These are phyloP conservation scores for Garrulus glandarius DNA, from an alignment of 2,797 vertebrate genomes.

Conservation along the genomic window DNA sequence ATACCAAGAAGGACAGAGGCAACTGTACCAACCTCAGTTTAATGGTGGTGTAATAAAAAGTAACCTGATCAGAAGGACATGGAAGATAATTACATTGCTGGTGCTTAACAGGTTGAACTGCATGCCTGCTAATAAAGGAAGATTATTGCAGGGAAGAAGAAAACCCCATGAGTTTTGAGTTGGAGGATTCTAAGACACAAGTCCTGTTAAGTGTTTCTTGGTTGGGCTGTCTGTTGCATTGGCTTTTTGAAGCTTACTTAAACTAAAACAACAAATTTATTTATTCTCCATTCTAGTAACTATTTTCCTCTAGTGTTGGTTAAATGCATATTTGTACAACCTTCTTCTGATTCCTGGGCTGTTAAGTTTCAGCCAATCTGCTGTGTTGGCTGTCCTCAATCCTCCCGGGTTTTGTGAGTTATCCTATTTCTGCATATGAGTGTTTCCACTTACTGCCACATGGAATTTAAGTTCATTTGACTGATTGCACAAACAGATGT, in stretches of 20 bases:
- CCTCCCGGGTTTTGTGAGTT: background rate
- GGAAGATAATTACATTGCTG: background rate
- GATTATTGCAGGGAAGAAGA: background rate
- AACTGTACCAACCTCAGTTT: background rate
- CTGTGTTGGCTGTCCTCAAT: background rate
- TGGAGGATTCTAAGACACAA: background rate
- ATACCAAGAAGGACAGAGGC: background rate
- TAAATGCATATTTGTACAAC: background rate
- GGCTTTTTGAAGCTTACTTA: background rate
- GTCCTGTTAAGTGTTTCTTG: background rate
- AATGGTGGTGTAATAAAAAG: background rate
- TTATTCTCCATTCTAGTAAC: background rate
- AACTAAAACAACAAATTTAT: background rate
- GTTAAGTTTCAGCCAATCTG: background rate
- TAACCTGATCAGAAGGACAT: background rate
- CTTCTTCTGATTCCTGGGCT: background rate
- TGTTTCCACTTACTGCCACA: background rate
- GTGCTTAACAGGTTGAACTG: background rate
- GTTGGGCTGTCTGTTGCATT: background rate
- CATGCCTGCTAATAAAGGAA: background rate
- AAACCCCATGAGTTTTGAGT: background rate
- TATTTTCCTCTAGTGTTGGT: background rate
- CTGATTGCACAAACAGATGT: conserved; percentile 11
- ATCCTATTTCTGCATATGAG: background rate
- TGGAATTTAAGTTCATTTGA: conserved; percentile 8